These are phyloP conservation scores for Allacma fusca DNA, from an alignment of 2,888 invertebrate species.

Conservation along the genomic window DNA sequence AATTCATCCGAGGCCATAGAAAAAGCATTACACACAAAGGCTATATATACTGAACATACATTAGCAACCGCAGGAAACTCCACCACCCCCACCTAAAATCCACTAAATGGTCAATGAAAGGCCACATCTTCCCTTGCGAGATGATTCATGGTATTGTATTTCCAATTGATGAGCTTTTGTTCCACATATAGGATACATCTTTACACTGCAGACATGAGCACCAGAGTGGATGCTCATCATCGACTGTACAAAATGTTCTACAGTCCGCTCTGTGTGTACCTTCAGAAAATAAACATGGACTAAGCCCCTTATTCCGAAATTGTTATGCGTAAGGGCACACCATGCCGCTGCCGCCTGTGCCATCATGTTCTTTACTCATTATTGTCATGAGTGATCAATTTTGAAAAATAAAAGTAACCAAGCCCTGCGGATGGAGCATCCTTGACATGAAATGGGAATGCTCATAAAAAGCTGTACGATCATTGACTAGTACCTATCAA, in stretches of 20 bases:
- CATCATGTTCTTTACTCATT: neutral
- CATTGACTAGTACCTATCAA: neutral
- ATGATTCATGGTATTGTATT: slow-evolving; percentile 46
- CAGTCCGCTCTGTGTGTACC: no score
- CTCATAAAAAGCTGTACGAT: neutral
- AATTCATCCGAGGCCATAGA: neutral
- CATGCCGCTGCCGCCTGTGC: neutral
- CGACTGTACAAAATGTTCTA: no score
- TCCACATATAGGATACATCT: neutral
- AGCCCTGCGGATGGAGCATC: neutral
- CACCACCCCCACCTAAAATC: slow-evolving; percentile 26
- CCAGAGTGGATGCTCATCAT: no score
- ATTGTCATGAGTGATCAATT: neutral
- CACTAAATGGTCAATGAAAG: slow-evolving; percentile 47
- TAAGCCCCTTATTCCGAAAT: slow-evolving; percentile 17
- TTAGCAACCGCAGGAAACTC: slow-evolving; percentile 22
- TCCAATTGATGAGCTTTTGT: neutral
- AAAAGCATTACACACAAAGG: neutral
- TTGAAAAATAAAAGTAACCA: neutral
- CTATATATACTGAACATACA: slow-evolving; percentile 18
- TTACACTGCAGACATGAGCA: no score
- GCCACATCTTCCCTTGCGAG: slow-evolving; percentile 31
- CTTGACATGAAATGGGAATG: slow-evolving; percentile 6
- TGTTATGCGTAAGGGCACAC: neutral
- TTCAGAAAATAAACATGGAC: neutral